Evolutionary conservation across 2,797 vertebrate species (phyloP).

Genomic region (Sphenodon punctatus): DNA sequence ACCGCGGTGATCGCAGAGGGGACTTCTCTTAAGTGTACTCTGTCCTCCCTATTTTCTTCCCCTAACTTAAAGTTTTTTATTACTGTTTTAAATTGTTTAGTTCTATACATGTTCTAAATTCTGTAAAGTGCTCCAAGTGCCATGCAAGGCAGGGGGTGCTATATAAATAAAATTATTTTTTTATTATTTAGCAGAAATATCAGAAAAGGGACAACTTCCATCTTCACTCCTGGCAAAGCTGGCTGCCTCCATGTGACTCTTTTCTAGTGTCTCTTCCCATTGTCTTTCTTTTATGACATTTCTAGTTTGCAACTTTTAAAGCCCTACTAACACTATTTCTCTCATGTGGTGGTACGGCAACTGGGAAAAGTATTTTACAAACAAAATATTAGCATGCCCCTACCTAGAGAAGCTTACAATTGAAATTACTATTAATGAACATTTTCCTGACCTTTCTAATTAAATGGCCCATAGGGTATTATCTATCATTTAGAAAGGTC

Average conservation of each 20-base stretch:
- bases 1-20: too few relatives aligned
- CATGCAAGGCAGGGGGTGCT: too few relatives aligned
- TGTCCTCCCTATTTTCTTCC: too few relatives aligned
- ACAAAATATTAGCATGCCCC: neutral
- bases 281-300: neutral
- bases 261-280: neutral
- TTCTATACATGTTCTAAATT: too few relatives aligned
- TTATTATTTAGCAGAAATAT: too few relatives aligned
- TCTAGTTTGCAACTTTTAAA: too few relatives aligned
- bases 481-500: neutral
- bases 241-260: neutral
- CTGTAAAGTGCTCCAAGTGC: too few relatives aligned
- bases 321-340: too few relatives aligned
- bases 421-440: neutral
- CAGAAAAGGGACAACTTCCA: neutral
- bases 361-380: neutral
- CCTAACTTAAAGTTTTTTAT: too few relatives aligned
- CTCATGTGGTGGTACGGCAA: neutral
- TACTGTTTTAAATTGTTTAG: too few relatives aligned
- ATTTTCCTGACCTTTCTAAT: neutral
- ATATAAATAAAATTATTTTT: too few relatives aligned
- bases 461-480: neutral
- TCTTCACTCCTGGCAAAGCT: neutral
- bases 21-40: too few relatives aligned
- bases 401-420: neutral